A percentile compares a stretch with the other conserved stretches of the same genome.
These are phyloP conservation scores for Neodon shergylaensis DNA, from an alignment of 2,113 vertebrate species.

Conservation along the genomic window DNA sequence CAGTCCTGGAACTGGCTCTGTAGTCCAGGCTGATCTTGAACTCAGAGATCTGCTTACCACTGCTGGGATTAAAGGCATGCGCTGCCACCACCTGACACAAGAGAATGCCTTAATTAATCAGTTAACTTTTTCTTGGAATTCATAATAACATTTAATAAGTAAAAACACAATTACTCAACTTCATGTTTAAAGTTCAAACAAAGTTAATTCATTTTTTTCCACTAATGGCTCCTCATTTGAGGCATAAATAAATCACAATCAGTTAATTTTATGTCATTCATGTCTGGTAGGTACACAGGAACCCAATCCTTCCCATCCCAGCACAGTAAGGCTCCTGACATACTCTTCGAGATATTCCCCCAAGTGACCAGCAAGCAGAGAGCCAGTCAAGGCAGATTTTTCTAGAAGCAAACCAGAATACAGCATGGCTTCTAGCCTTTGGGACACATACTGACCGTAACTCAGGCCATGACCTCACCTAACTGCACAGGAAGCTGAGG, in stretches of 20 bases:
- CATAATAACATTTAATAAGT: no score
- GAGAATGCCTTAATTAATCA: not conserved
- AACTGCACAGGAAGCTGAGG: not conserved
- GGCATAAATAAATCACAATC: no score
- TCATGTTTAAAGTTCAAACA: no score
- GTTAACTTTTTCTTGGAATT: not conserved
- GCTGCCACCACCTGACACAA: not conserved
- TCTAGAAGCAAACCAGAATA: not conserved
- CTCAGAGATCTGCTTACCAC: not conserved
- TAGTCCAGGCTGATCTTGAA: not conserved
- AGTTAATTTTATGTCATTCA: not conserved
- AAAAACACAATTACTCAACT: no score
- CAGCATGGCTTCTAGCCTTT: not conserved
- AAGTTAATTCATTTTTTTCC: no score
- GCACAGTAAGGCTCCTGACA: not conserved
- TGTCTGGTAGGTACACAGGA: not conserved
- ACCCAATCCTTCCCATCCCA: not conserved
- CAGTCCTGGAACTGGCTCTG: not conserved
- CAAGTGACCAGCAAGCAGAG: not conserved
- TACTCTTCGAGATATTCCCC: not conserved
- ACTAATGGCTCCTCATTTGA: no score
- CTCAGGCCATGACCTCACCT: not conserved
- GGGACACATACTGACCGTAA: not conserved
- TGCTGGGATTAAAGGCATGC: not conserved
- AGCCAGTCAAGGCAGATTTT: not conserved